Conservation (phyloP, 2,797 vertebrate genomes). For the Phyllotis vaccarum region DNA sequence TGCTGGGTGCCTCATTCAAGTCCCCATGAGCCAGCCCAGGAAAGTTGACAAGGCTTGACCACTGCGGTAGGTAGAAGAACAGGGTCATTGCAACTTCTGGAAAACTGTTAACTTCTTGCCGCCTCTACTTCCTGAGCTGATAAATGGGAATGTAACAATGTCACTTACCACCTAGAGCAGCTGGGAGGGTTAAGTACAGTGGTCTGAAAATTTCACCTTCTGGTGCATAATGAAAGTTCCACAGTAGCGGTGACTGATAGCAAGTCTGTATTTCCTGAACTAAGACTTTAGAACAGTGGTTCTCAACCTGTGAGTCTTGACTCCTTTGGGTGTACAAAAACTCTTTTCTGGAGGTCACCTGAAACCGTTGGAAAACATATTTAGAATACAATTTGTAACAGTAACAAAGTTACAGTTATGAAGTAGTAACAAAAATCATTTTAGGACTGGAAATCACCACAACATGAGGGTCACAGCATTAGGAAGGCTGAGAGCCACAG, state of each 20-base stretch:
- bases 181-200: neutral
- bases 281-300: neutral
- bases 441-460: neutral
- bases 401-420: neutral
- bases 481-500: neutral
- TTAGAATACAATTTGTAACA: neutral
- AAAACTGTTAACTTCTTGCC: neutral
- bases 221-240: neutral
- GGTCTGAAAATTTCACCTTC: neutral
- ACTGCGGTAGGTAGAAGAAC: neutral
- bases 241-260: neutral
- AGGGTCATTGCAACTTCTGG: neutral
- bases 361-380: neutral
- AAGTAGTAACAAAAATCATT: neutral
- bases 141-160: neutral
- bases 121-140: slow-evolving; percentile 16
- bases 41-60: neutral
- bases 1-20: neutral
- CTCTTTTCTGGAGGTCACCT: neutral
- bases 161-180: neutral
- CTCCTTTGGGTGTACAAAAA: neutral
- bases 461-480: neutral
- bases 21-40: neutral
- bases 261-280: neutral
- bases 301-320: neutral